These are phyloP conservation scores for Euthynnus affinis DNA, from an alignment of 2,797 vertebrate genomes.

Conservation along the genomic window DNA sequence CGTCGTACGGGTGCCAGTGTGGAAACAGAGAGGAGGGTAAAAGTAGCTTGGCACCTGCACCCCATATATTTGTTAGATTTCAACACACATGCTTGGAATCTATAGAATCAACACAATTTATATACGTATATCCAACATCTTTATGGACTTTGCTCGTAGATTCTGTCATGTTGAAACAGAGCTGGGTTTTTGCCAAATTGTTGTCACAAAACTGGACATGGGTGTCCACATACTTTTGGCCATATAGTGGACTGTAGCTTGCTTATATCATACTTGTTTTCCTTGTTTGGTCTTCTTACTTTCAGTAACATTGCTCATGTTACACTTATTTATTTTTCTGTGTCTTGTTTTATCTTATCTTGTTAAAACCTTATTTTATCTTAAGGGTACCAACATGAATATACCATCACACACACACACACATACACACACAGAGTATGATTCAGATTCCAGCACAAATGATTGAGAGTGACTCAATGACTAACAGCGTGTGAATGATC, in stretches of 20 bases:
- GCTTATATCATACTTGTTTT: not conserved
- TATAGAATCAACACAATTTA: too few species aligned
- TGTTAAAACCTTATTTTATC: too few species aligned
- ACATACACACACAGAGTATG: not conserved
- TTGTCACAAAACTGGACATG: not conserved
- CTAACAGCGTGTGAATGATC: slow-evolving; percentile 62
- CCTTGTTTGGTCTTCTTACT: not conserved
- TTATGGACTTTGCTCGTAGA: too few species aligned
- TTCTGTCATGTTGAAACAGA: too few species aligned
- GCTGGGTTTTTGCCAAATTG: too few species aligned
- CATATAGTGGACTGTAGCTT: not conserved
- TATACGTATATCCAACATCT: too few species aligned
- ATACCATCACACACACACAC: not conserved
- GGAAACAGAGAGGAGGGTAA: too few species aligned
- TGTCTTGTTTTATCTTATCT: not conserved
- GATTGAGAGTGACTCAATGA: slow-evolving; percentile 36
- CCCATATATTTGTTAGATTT: too few species aligned
- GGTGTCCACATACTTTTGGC: slow-evolving; percentile 8
- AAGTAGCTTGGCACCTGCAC: too few species aligned
- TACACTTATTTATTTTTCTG: not conserved
- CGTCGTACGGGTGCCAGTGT: too few species aligned
- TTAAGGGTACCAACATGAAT: not conserved
- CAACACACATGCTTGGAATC: too few species aligned
- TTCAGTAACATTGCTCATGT: not conserved
- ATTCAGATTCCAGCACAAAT: slow-evolving; percentile 40